Evolutionary conservation across 2,888 invertebrate genomes (phyloP).

Genomic region (Dichetophora obliterata): DNA sequence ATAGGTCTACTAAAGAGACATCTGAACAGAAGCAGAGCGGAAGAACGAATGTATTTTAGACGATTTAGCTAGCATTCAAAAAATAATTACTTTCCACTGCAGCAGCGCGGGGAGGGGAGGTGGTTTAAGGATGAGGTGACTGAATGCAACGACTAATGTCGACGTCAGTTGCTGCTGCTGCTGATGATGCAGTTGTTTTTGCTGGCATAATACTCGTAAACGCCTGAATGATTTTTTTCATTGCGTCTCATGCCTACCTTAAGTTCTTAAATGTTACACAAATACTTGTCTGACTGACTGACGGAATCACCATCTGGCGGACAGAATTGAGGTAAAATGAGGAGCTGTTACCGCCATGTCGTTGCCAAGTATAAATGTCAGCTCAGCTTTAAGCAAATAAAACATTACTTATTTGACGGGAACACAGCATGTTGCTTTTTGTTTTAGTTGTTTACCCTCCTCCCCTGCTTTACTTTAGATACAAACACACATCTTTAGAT

Average conservation of each 20-base stretch:
- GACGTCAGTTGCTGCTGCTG: not conserved
- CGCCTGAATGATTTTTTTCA: conserved; percentile 36
- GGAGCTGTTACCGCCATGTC: not conserved
- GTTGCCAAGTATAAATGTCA: conserved; percentile 16
- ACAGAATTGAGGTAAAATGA: not conserved
- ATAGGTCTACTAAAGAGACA: not conserved
- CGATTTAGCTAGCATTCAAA: conserved; percentile 37
- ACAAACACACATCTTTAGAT: too few species aligned
- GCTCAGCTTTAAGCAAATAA: conserved; percentile 25
- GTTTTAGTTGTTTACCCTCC: too few species aligned
- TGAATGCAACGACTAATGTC: not conserved
- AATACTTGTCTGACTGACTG: not conserved
- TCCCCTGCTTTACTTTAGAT: too few species aligned
- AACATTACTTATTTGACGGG: conserved; percentile 24
- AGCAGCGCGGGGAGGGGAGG: not conserved
- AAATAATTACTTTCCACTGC: conserved; percentile 35
- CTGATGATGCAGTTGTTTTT: not conserved
- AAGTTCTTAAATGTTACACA: conserved; percentile 18
- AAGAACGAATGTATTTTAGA: conserved; percentile 31
- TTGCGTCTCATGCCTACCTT: conserved; percentile 16
- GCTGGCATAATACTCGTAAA: conserved; percentile 18
- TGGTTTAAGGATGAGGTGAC: too few species aligned
- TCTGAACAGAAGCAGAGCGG: not conserved
- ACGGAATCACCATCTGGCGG: not conserved
- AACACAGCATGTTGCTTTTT: not conserved